Evolutionary conservation across 1,140 invertebrate species (phyloP), one percentile per base, ranked within the genome.

Genomic region (Nasonia longicornis): DNA sequence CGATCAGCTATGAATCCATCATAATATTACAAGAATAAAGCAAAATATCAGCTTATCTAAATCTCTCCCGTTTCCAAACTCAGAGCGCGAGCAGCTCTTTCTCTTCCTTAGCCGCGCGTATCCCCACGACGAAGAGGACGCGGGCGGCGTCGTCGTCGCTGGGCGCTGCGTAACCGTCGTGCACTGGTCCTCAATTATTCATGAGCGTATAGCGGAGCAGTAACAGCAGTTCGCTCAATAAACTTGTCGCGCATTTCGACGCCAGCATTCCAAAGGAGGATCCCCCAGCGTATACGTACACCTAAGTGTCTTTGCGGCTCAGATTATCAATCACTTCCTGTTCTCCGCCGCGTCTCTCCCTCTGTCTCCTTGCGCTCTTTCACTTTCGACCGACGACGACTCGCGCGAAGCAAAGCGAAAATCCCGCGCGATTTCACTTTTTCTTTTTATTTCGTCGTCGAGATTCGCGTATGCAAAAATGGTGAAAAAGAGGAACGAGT

Each of bases 181-280:
- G 77, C 83, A 83, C 52, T 81, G 22, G 83, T 83, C 80, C 83
- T 86, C 84, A 86, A 86, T 86, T 86, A 86, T 86, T 86, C 85
- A 86, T 85, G 85, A 86, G 83, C 80, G 29, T 22, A 69, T 29
- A 58, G 42, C 72, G n/a, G 31, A 29, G 80, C 11, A 69, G 78
- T 64, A 69, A 26, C 70, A 45, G 72, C 38, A 83, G 80, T 79
- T 85, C 82, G 76, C 69, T 64, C 71, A 83, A 81, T 85, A 83
- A 84, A 84, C 84, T 86, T 72, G 85, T 82, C 84, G 84, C 84
- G 82, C 83, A 85, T 84, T 79, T 81, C 75, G 83, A 84, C 83
- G 72, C 79, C 58, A 45, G 84, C 82, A 83, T 83, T 82, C 83
- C 84, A 76, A 85, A 83, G 85, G 52, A 20, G 52, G 52, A 58